Conservation (phyloP, 30 jellyfish, hydroid and myxozoan species). For the Pelagia noctiluca region DNA sequence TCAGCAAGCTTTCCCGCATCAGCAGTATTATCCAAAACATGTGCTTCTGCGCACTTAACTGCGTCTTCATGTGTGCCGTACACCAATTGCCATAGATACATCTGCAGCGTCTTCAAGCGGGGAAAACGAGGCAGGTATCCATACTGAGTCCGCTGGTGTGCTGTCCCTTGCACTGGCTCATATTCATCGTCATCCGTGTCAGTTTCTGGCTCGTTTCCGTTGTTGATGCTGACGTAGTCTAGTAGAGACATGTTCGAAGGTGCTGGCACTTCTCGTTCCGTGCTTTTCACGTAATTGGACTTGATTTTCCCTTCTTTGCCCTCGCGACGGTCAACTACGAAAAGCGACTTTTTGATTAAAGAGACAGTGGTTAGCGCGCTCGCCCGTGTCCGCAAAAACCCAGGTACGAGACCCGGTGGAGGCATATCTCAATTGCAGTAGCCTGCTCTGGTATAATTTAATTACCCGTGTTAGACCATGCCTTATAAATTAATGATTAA, state of each 20-base stretch:
- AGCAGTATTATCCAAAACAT: not conserved
- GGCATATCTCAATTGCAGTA: too few species aligned
- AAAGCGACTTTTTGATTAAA: too few species aligned
- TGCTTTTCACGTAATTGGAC: not conserved
- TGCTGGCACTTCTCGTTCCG: not conserved
- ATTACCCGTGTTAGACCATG: too few species aligned
- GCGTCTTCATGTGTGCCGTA: constrained; percentile 82
- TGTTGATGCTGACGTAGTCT: constrained; percentile 23
- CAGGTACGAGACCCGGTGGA: too few species aligned
- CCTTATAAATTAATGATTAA: too few species aligned
- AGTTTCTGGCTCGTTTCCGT: constrained; percentile 9
- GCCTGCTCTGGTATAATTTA: too few species aligned
- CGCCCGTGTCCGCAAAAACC: too few species aligned
- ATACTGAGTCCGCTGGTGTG: constrained; percentile 42
- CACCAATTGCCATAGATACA: constrained; percentile 85
- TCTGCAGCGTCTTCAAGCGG: constrained; percentile 61
- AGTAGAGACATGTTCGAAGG: constrained; percentile 20
- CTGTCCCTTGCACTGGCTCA: constrained; percentile 52
- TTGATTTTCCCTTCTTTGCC: not conserved
- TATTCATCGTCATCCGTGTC: constrained; percentile 86
- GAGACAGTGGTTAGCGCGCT: too few species aligned
- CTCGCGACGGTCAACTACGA: constrained; percentile 20
- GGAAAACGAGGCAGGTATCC: constrained; percentile 83
- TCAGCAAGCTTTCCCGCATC: constrained; percentile 18
- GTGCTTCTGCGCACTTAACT: not conserved